Conservation (phyloP, 2,797 vertebrate genomes). For the Danio aesculapii region DNA sequence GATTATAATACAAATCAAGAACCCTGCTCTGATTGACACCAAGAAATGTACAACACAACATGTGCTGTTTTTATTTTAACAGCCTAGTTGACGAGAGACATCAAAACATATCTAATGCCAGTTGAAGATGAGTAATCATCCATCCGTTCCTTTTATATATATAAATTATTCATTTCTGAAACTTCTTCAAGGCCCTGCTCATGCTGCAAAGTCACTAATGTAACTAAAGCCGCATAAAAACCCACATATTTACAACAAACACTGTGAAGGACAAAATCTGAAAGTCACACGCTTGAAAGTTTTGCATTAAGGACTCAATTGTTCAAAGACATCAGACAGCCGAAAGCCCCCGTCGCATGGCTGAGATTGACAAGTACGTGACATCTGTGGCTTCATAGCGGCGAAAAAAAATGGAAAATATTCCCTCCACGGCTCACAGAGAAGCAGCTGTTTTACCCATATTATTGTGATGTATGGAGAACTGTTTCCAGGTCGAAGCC, state of each 20-base stretch:
- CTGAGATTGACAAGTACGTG: constrained; percentile 16
- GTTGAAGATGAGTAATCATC: neutral
- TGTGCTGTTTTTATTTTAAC: neutral
- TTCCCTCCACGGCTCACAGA: neutral
- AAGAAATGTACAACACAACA: neutral
- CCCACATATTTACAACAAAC: neutral
- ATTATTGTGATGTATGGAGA: too few relatives aligned
- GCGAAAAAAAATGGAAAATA: constrained; percentile 10
- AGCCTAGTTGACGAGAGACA: neutral
- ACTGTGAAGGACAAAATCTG: constrained; percentile 15
- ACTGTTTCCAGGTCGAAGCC: too few relatives aligned
- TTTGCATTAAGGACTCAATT: constrained; percentile 7
- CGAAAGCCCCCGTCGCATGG: neutral
- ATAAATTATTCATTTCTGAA: neutral
- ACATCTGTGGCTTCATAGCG: constrained; percentile 10
- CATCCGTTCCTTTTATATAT: neutral
- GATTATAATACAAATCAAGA: neutral
- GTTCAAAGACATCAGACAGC: constrained; percentile 27
- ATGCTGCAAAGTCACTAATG: neutral
- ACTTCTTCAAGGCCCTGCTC: neutral
- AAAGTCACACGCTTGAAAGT: neutral
- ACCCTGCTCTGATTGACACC: neutral
- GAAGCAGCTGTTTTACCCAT: neutral
- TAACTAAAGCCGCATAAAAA: neutral
- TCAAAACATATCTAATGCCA: neutral